A percentile compares a stretch with the other conserved stretches of the same genome.
Evolutionary conservation across 2,113 vertebrate species (phyloP).

Genomic region (Tricholaema leucomelas): DNA sequence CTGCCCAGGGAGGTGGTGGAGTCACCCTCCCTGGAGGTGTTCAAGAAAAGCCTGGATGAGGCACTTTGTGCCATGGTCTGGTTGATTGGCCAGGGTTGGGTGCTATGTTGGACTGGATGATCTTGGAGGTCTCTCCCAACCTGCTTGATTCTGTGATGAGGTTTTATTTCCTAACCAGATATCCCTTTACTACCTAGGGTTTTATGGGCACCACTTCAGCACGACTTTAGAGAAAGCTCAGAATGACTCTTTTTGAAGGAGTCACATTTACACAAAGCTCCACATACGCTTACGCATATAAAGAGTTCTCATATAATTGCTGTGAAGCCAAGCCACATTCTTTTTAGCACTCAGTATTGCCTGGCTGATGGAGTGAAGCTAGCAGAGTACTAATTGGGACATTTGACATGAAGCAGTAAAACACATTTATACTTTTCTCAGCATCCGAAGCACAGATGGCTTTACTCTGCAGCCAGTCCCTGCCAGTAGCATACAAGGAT

Average conservation of each 20-base stretch:
- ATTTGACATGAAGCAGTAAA: background rate
- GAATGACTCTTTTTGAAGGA: background rate
- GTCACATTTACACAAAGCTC: background rate
- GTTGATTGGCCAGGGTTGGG: no score
- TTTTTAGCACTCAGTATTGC: background rate
- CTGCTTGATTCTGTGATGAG: no score
- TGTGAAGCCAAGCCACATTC: background rate
- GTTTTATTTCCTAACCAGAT: background rate
- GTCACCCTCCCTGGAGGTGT: no score
- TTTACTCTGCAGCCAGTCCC: background rate
- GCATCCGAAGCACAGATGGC: background rate
- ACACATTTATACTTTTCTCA: background rate
- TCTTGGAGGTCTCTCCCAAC: no score
- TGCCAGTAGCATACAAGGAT: background rate
- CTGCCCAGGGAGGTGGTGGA: no score
- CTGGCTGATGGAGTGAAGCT: background rate
- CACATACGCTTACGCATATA: background rate
- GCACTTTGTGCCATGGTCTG: no score
- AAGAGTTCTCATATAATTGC: background rate
- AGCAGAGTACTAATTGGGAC: conserved; percentile 16
- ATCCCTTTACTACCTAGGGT: background rate
- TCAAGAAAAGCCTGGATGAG: no score
- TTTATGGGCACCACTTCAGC: background rate
- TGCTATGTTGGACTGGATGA: no score
- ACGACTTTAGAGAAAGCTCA: background rate